phyloP scores from a whole-genome alignment of 2,888 invertebrate species.

The Phymatocera aterrima region DNA sequence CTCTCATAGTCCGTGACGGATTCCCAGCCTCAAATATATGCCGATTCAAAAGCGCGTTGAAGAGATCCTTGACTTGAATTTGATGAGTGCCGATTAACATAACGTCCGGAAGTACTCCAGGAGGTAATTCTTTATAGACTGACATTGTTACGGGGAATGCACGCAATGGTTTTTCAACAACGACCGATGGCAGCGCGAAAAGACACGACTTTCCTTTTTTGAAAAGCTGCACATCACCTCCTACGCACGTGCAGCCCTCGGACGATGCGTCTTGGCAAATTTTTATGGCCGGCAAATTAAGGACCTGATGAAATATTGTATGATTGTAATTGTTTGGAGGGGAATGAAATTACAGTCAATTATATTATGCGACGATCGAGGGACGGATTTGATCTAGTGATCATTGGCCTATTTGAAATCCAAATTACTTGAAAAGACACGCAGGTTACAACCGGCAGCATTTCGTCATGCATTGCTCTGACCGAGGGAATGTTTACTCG shows the following conservation, averaged over 20 bases:
- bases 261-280: conserved; percentile 78
- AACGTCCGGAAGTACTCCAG: conserved; percentile 80
- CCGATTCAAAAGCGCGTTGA: conserved; percentile 77
- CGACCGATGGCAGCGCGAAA: conserved; percentile 79
- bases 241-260: conserved; percentile 71
- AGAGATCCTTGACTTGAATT: conserved; percentile 80
- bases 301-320: too few species aligned
- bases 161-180: conserved; percentile 76
- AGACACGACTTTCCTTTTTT: conserved; percentile 83
- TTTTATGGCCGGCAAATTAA: conserved; percentile 78
- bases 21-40: conserved; percentile 71
- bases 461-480: conserved; percentile 65
- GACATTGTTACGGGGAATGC: conserved; percentile 78
- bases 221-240: conserved; percentile 75
- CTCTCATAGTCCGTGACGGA: conserved; percentile 79
- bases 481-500: conserved; percentile 71
- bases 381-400: too few species aligned
- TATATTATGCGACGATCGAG: background rate
- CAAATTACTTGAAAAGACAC: conserved; percentile 76
- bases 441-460: conserved; percentile 76
- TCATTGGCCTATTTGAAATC: background rate
- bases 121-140: conserved; percentile 79
- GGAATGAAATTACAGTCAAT: background rate
- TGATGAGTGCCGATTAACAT: conserved; percentile 78
- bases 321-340: too few species aligned